Evolutionary conservation across 2,888 invertebrate species (phyloP).

Genomic region (Cecidostiba fungosa): DNA sequence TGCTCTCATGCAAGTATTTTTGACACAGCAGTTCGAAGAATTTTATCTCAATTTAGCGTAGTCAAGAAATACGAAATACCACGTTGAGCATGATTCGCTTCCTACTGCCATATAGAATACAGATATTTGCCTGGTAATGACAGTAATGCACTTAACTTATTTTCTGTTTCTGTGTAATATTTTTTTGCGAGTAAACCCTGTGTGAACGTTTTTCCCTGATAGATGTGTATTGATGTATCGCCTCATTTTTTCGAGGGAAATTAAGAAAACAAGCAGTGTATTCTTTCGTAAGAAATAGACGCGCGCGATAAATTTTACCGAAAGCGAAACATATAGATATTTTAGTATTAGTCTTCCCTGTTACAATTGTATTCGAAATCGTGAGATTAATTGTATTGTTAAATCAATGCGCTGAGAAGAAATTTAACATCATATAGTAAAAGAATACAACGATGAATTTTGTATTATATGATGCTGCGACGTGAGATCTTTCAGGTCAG

Average conservation of each 20-base stretch:
- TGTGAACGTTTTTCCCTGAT: conserved; percentile 56
- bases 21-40: conserved; percentile 35
- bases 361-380: conserved; percentile 64
- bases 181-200: conserved; percentile 55
- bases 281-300: conserved; percentile 42
- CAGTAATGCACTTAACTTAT: conserved; percentile 56
- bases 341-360: conserved; percentile 74
- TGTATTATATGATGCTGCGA: conserved; percentile 58
- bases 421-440: conserved; percentile 52
- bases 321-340: conserved; percentile 45
- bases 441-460: conserved; percentile 66
- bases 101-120: conserved; percentile 63
- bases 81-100: conserved; percentile 55
- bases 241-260: conserved; percentile 53
- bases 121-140: conserved; percentile 50
- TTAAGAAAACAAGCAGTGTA: conserved; percentile 37
- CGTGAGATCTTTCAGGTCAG: conserved; percentile 29
- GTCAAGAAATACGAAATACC: conserved; percentile 35
- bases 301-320: conserved; percentile 25
- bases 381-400: conserved; percentile 59
- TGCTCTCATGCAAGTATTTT: conserved; percentile 37
- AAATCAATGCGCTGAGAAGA: conserved; percentile 46
- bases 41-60: conserved; percentile 48
- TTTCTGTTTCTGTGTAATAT: conserved; percentile 47
- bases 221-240: conserved; percentile 58